A percentile compares a stretch with the other conserved stretches of the same genome.
phyloP scores from a whole-genome alignment of 2,888 invertebrate genomes.

The Agriopis leucophaearia region DNA sequence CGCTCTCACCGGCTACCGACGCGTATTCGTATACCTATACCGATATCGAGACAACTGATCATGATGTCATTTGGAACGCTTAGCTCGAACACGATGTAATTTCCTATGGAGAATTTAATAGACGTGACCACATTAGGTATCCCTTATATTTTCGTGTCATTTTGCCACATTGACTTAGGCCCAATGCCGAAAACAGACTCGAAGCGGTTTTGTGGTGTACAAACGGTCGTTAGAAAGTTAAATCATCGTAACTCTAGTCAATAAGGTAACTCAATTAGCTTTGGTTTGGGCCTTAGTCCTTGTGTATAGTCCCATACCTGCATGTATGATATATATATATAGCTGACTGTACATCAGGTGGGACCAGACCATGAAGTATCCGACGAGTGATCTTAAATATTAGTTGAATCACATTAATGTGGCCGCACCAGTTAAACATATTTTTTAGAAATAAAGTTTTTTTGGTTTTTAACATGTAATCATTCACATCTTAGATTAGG shows the following conservation, averaged over 20 bases:
- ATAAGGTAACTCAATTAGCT: background rate
- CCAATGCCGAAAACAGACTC: no score
- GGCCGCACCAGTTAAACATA: background rate
- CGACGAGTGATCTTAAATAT: background rate
- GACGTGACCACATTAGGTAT: background rate
- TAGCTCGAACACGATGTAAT: background rate
- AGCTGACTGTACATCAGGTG: no score
- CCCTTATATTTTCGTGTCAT: background rate
- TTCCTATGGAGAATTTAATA: background rate
- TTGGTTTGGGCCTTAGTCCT: background rate
- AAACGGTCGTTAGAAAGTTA: no score
- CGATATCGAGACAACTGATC: background rate
- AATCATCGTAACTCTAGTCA: no score
- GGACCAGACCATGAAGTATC: background rate
- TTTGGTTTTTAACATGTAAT: background rate
- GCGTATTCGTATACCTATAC: background rate
- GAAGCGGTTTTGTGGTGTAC: no score
- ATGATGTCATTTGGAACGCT: background rate
- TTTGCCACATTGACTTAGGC: background rate
- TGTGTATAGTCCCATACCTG: background rate
- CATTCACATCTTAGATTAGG: background rate
- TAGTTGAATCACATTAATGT: background rate
- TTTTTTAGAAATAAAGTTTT: conserved; percentile 6
- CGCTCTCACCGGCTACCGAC: background rate
- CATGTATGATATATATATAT: background rate